phyloP scores from a whole-genome alignment of 1,140 invertebrate species.

The Zeugodacus cucurbitae region DNA sequence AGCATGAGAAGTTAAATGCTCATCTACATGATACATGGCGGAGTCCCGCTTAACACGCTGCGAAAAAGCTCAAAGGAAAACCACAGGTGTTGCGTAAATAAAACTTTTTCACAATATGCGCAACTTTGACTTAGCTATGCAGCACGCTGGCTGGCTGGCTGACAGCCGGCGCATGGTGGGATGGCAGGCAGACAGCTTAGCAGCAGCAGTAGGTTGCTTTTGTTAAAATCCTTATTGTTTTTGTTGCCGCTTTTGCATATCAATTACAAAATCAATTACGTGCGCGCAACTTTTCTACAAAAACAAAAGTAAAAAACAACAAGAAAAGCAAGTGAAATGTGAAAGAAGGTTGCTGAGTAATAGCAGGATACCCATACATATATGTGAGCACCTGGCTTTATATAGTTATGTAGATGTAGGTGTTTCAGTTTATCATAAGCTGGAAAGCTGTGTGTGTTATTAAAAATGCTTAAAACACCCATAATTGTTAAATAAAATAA shows the following conservation, averaged over 20 bases:
- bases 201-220: not conserved
- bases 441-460: not conserved
- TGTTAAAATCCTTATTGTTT: not conserved
- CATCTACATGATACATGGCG: not conserved
- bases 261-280: constrained; percentile 47
- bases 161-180: not conserved
- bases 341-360: not conserved
- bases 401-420: not conserved
- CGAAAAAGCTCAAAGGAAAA: constrained; percentile 34
- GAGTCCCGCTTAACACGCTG: not conserved
- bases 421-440: not conserved
- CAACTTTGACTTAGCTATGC: not conserved
- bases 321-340: not conserved
- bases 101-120: constrained; percentile 28
- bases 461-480: constrained; percentile 2
- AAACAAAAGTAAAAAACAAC: not conserved
- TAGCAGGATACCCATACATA: not conserved
- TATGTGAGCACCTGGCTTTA: not conserved
- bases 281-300: constrained; percentile 38
- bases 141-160: not conserved
- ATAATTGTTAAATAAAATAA: not conserved
- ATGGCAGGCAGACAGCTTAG: not conserved
- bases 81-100: constrained; percentile 31
- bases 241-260: constrained; percentile 41
- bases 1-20: not conserved